Conservation (phyloP, 92 coral and sea anemone genomes). For the Epizoanthus ramosus region DNA sequence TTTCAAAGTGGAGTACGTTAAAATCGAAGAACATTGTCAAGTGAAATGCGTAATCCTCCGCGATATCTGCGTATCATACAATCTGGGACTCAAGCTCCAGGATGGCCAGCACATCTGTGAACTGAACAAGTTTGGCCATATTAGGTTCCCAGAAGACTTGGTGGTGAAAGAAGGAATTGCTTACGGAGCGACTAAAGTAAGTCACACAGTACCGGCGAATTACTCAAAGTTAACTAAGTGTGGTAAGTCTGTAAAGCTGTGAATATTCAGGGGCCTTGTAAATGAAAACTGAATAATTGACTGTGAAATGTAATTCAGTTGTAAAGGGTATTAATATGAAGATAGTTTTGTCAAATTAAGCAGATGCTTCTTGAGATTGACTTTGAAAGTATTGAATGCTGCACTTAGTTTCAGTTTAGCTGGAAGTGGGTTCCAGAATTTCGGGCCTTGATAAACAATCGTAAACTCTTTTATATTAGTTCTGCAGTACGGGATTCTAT, state of each 20-base stretch:
- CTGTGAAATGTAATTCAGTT: background rate
- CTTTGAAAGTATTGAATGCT: background rate
- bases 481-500: background rate
- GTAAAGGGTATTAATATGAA: background rate
- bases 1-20: background rate
- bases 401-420: background rate
- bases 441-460: conserved; percentile 15
- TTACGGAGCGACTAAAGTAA: background rate
- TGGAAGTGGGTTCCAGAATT: conserved; percentile 11
- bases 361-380: too few species aligned
- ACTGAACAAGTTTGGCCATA: conserved; percentile 3
- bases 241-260: too few species aligned
- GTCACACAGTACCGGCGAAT: background rate
- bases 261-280: too few species aligned
- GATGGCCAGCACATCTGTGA: background rate
- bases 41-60: background rate
- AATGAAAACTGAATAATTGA: background rate
- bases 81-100: background rate
- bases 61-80: background rate
- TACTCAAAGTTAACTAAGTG: too few species aligned
- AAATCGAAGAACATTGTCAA: background rate
- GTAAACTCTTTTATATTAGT: background rate
- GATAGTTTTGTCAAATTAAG: background rate
- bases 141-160: conserved; percentile 2
- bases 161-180: background rate